Evolutionary conservation across 2,888 invertebrate species (phyloP).

Genomic region (Gymnosoma rotundatum): DNA sequence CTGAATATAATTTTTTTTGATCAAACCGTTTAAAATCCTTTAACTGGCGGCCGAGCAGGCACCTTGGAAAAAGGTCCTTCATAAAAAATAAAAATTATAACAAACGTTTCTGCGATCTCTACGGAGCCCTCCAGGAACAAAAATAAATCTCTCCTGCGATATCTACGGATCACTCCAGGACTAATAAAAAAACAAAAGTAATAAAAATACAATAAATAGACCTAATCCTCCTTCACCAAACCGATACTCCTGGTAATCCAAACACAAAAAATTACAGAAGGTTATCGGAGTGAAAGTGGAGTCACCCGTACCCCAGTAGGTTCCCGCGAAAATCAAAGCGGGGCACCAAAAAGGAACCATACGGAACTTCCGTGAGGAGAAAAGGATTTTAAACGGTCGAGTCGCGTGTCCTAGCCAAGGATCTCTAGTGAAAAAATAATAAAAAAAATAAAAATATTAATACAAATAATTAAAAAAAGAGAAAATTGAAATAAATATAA

Average conservation of each 20-base stretch:
- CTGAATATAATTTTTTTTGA: not conserved
- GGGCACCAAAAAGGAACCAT: not conserved
- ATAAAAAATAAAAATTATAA: not conserved
- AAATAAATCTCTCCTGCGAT: too few species aligned
- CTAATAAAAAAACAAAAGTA: too few species aligned
- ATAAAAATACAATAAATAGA: not conserved
- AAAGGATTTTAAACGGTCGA: too few species aligned
- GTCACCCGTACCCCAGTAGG: constrained; percentile 5
- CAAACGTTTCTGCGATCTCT: too few species aligned
- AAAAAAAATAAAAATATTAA: too few species aligned
- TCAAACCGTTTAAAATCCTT: not conserved
- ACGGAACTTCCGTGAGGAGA: too few species aligned
- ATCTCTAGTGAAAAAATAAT: too few species aligned
- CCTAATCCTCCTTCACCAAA: constrained; percentile 1
- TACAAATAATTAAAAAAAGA: too few species aligned
- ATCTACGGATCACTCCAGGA: too few species aligned
- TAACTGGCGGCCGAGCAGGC: not conserved
- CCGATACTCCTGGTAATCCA: constrained; percentile 9
- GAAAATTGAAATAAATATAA: too few species aligned
- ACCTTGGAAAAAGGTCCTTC: not conserved
- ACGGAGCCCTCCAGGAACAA: too few species aligned
- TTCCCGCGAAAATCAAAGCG: constrained; percentile 5
- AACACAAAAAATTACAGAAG: constrained; percentile 8
- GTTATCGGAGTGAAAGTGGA: constrained; percentile 7
- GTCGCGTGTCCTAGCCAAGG: too few species aligned